These are phyloP conservation scores for Centroberyx gerrardi DNA, from an alignment of 2,797 vertebrate species.

Conservation along the genomic window DNA sequence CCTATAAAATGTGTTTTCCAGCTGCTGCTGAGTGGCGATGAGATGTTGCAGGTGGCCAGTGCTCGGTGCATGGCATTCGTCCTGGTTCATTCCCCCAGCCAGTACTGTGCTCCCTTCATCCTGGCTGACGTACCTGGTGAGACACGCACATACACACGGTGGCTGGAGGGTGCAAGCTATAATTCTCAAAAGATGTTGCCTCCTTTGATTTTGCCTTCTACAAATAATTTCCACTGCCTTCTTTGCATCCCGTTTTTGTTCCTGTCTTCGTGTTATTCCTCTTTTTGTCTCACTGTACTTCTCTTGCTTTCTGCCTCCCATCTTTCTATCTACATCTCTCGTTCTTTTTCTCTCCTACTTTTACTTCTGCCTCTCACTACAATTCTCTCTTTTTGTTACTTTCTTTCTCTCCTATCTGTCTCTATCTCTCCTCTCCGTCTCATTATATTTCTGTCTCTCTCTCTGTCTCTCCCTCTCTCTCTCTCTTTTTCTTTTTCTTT, in stretches of 20 bases:
- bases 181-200: background rate
- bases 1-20: constrained; percentile 71
- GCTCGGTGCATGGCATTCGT: constrained; percentile 90
- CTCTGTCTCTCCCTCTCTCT: background rate
- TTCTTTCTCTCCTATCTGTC: background rate
- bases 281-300: background rate
- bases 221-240: constrained; percentile 27
- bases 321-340: background rate
- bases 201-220: constrained; percentile 30
- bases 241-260: background rate
- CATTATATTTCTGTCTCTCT: background rate
- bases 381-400: background rate
- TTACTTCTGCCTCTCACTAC: background rate
- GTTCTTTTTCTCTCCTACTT: background rate
- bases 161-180: background rate
- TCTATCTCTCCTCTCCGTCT: background rate
- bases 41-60: constrained; percentile 90
- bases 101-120: constrained; percentile 90
- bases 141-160: constrained; percentile 15
- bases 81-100: constrained; percentile 89
- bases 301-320: background rate
- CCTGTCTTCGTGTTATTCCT: background rate
- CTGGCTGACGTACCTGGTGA: constrained; percentile 93
- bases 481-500: background rate
- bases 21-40: constrained; percentile 93